Conservation (phyloP, 2,113 vertebrate genomes). For the Dasyurus viverrinus region DNA sequence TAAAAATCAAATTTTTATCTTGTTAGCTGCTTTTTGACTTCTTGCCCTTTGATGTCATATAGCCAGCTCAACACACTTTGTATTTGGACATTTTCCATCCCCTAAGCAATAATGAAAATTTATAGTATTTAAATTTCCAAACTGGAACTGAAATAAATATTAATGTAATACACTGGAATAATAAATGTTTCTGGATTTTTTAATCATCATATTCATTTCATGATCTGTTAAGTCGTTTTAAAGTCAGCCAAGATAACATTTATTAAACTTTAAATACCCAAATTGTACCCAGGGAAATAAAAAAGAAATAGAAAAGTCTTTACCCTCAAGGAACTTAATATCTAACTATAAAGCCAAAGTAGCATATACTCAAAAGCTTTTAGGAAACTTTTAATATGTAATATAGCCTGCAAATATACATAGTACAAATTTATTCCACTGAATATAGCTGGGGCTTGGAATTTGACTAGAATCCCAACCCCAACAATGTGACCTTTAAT, state of each 20-base stretch:
- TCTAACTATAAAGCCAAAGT: background rate
- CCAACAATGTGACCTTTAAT: background rate
- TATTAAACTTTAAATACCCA: background rate
- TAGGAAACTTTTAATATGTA: background rate
- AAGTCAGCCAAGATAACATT: background rate
- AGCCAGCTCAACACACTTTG: background rate
- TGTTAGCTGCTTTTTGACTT: background rate
- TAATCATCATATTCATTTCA: conserved; percentile 7
- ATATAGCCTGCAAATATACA: background rate
- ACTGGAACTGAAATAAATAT: conserved; percentile 1
- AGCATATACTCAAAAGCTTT: background rate
- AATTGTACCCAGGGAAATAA: background rate
- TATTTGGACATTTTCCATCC: background rate
- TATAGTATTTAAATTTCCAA: conserved; percentile 19
- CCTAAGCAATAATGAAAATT: background rate
- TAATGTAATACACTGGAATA: background rate
- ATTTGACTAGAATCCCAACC: background rate
- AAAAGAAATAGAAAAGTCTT: background rate
- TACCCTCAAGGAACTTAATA: background rate
- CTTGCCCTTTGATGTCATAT: background rate
- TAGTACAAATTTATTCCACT: background rate
- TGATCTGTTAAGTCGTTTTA: background rate
- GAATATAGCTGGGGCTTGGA: background rate
- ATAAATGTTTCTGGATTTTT: background rate
- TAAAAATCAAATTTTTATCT: conserved; percentile 10